Evolutionary conservation across 2,888 invertebrate genomes (phyloP), one percentile per base, ranked within the genome.

Genomic region (Andrena dorsata): DNA sequence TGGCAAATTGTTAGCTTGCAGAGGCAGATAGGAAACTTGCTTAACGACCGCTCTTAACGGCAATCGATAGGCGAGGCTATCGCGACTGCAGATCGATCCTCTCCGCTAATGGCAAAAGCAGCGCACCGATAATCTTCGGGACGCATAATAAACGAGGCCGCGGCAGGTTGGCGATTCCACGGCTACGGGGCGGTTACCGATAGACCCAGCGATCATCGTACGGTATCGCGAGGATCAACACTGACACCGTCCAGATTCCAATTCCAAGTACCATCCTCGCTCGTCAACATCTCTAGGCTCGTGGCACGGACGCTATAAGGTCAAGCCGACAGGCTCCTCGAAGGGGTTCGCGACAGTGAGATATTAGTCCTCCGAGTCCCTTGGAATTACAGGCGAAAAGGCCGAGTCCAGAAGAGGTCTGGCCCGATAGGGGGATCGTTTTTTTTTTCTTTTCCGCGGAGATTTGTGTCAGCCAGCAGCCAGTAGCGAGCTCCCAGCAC

Each of bases 401-500:
- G 41, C 64, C 28, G 56, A 56, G 47, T 30, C 26, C 51, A 75
- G 76, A 68, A 82, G 66, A 76, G 83, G 74, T 82, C 76, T 56
- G 53, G 69, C 66, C 66, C 63, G 56, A 75, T 72, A 75, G 66
- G 63, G 69, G 61, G 80, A 88, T 73, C 82, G 82, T 86, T 87
- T 84, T 86, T 51, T 83, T 82, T 86, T 87, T 84, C 84, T 51
- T 83, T 82, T 68, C 41, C 75, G 73, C 81, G 66, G 71, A 84
- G 84, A 90, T 90, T 88, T 88, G 87, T 88, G 90, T 89, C 86
- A 84, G 80, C 69, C 76, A 73, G 73, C 72, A 77, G 76, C 76
- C 66, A 85, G 65, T 66, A 66, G 71, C 74, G 72, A 74, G 80
- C 47, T 80, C 86, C 80, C 78, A 58, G 76, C 56, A 56, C 16